These are phyloP conservation scores for Diachrysia chrysitis DNA, from an alignment of 2,888 invertebrate genomes.

Conservation along the genomic window DNA sequence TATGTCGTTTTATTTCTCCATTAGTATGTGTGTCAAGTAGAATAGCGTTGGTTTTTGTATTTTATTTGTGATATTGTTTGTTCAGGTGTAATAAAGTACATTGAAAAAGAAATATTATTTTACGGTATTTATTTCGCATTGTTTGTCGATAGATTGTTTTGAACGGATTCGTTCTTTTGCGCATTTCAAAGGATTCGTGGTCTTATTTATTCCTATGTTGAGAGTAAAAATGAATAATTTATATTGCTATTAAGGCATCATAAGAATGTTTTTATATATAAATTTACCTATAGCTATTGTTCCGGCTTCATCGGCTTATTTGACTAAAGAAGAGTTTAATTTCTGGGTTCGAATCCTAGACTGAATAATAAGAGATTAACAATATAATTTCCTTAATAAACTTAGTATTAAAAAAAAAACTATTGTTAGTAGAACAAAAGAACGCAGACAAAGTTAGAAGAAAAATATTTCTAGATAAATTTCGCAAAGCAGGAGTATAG, in stretches of 20 bases:
- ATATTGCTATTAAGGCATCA: neutral
- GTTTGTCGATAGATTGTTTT: conserved; percentile 14
- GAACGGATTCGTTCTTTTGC: neutral
- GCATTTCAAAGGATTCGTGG: conserved; percentile 1
- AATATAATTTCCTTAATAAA: no score
- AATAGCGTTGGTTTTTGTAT: conserved; percentile 16
- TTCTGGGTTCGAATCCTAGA: conserved; percentile 1
- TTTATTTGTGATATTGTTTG: conserved; percentile 17
- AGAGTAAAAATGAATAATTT: neutral
- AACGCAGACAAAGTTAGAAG: no score
- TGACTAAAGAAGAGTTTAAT: no score
- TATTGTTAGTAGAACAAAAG: neutral
- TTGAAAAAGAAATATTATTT: conserved; percentile 24
- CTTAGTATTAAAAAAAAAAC: neutral
- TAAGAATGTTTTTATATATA: neutral
- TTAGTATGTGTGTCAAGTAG: conserved; percentile 13
- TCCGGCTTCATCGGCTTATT: no score
- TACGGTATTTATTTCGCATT: conserved; percentile 21
- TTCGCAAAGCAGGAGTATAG: no score
- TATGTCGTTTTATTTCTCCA: conserved; percentile 21
- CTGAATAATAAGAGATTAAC: neutral
- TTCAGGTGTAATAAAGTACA: conserved; percentile 25
- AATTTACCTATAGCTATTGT: no score
- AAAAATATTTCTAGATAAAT: no score
- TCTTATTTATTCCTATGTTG: conserved; percentile 1